phyloP scores from a whole-genome alignment of 2,113 vertebrate genomes.

The Caranx melampygus region DNA sequence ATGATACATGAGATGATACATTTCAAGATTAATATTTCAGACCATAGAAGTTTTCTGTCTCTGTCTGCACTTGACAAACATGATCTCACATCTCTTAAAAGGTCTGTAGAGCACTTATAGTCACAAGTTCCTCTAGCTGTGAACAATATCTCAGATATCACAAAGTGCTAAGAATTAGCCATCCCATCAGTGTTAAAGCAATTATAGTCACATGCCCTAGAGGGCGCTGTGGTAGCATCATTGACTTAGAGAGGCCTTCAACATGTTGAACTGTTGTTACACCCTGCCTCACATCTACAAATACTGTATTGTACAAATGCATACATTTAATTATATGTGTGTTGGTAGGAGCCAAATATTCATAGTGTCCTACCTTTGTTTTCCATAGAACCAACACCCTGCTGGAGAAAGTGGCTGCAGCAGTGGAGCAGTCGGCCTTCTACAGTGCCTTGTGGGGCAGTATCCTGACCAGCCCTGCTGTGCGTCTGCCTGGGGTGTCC shows the following conservation, averaged over 20 bases:
- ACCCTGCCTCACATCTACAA: too few species aligned
- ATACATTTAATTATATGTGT: too few species aligned
- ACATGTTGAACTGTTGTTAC: neutral
- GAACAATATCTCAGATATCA: neutral
- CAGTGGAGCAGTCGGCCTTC: constrained; percentile 96
- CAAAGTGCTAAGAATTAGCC: neutral
- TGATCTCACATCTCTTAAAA: neutral
- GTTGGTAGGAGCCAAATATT: neutral
- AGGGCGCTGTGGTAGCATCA: neutral
- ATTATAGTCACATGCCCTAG: neutral
- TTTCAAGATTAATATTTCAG: constrained; percentile 21
- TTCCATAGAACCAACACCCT: constrained; percentile 90
- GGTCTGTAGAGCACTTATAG: neutral
- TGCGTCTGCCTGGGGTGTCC: constrained; percentile 94
- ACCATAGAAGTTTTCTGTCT: constrained; percentile 12
- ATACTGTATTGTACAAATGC: too few species aligned
- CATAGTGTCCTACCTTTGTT: constrained; percentile 14
- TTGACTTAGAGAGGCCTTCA: neutral
- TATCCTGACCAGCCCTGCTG: constrained; percentile 96
- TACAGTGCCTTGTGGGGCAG: constrained; percentile 99
- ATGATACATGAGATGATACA: constrained; percentile 58
- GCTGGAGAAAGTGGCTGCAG: constrained; percentile 95
- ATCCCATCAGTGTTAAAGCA: neutral
- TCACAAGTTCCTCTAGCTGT: neutral
- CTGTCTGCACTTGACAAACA: neutral